Evolutionary conservation across 2,113 vertebrate species (phyloP).

Genomic region (Alethe castanea): DNA sequence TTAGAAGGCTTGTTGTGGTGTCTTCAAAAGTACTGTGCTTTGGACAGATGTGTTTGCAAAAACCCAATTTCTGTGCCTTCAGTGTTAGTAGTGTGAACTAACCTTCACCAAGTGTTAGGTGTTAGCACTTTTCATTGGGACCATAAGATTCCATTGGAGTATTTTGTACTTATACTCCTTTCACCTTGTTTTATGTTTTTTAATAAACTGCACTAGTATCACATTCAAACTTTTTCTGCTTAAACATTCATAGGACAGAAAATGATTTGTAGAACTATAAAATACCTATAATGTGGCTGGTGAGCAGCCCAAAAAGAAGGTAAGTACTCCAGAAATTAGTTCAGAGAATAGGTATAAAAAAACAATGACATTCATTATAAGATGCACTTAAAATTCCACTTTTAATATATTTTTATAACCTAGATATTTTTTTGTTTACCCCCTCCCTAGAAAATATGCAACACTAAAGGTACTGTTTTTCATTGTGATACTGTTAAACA

Average conservation of each 20-base stretch:
- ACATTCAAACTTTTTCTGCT: neutral
- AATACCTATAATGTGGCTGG: neutral
- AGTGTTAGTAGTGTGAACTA: neutral
- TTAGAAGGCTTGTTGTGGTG: neutral
- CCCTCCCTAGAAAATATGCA: neutral
- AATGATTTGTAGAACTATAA: neutral
- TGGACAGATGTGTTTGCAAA: neutral
- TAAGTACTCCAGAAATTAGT: neutral
- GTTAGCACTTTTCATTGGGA: neutral
- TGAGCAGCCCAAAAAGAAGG: neutral
- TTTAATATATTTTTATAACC: neutral
- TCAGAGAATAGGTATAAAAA: neutral
- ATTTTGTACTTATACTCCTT: neutral
- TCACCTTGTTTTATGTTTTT: neutral
- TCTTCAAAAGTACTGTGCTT: neutral
- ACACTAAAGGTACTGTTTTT: neutral
- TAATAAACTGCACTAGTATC: neutral
- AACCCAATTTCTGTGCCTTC: neutral
- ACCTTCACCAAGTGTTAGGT: neutral
- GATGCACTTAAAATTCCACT: neutral
- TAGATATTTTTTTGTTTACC: neutral
- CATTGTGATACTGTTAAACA: neutral
- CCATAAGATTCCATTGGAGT: neutral
- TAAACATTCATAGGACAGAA: conserved; percentile 13
- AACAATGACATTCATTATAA: neutral